Evolutionary conservation across 2,888 invertebrate genomes (phyloP), one percentile per base, ranked within the genome.

Genomic region (Nowickia ferox): DNA sequence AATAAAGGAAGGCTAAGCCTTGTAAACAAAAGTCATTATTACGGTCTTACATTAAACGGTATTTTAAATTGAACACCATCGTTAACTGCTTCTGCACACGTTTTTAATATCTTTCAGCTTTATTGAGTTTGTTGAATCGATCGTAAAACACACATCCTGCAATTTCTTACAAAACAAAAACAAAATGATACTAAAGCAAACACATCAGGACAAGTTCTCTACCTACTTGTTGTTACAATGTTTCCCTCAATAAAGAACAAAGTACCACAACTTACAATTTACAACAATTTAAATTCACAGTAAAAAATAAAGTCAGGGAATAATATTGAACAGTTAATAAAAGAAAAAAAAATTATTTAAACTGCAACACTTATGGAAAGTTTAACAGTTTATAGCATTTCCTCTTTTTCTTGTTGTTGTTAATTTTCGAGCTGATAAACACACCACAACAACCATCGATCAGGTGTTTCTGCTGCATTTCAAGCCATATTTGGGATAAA

Each of bases 381-480:
- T 84, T 81, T 74, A 30, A 63, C 68, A 74, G 69, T 81, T 77
- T 68, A 77, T 74, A 65, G 9, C 17, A 69, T 69, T 82, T 85
- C 85, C 81, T 78, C 69, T 69, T 46, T 15, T 68, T 48, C 6
- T 74, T 40, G 19, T 38, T n/a, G 48, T 13, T 51, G 46, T 53
- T 42, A 44, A 55, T 59, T 4, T 61, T 74, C 9, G 5, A 57
- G 38, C 69, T 76, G 68, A 53, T 69, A 76, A 82, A 44, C n/a
- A 48, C 30, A 4, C 22, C n/a, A n/a, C 66, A 74, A 51, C 77
- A 81, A 77, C 68, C 57, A 81, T 72, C 57, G 83, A 83, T 86
- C 86, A 86, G 86, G 86, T 86, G 86, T 86, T 83, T 48, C 53
- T 83, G 75, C 61, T 76, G 53, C 76, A 83, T 22, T 86, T 79